These are phyloP conservation scores for Zaprionus taronus DNA, from an alignment of 1,140 invertebrate species.

Conservation along the genomic window DNA sequence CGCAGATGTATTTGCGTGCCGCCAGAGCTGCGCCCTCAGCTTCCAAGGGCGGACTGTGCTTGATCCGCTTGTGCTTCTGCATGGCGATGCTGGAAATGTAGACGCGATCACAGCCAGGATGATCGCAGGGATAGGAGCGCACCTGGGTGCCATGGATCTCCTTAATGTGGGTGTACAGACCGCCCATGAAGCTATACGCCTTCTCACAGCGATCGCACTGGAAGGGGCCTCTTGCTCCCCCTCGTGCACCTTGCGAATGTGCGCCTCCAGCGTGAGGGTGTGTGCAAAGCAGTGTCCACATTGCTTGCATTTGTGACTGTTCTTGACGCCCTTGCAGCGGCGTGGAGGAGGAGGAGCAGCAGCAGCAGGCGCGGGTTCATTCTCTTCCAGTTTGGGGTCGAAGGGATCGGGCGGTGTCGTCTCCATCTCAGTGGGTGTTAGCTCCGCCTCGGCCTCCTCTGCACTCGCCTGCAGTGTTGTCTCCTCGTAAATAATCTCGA, in stretches of 20 bases:
- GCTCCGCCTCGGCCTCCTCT: neutral
- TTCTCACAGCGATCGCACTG: slow-evolving; percentile 78
- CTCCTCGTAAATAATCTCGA: slow-evolving; percentile 60
- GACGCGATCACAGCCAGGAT: slow-evolving; percentile 63
- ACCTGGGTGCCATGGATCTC: slow-evolving; percentile 64
- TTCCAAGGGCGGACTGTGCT: slow-evolving; percentile 44
- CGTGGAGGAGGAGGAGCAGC: neutral
- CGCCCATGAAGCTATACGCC: slow-evolving; percentile 76
- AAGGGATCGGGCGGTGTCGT: slow-evolving; percentile 56
- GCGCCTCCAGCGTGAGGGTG: slow-evolving; percentile 66
- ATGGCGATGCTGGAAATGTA: slow-evolving; percentile 75
- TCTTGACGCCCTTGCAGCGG: slow-evolving; percentile 44
- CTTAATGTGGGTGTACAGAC: slow-evolving; percentile 76
- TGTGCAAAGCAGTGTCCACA: slow-evolving; percentile 72
- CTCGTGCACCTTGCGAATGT: slow-evolving; percentile 77
- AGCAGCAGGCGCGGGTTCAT: neutral
- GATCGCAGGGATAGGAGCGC: slow-evolving; percentile 64
- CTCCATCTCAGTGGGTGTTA: slow-evolving; percentile 6
- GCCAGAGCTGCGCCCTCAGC: neutral
- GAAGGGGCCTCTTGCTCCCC: slow-evolving; percentile 73
- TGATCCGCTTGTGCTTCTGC: slow-evolving; percentile 74
- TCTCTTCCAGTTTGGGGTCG: slow-evolving; percentile 8
- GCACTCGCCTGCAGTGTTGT: neutral
- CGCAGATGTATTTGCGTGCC: slow-evolving; percentile 65
- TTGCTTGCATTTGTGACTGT: slow-evolving; percentile 65